Conservation (phyloP, 2,113 vertebrate genomes). For the Phylloscopus trochiloides region DNA sequence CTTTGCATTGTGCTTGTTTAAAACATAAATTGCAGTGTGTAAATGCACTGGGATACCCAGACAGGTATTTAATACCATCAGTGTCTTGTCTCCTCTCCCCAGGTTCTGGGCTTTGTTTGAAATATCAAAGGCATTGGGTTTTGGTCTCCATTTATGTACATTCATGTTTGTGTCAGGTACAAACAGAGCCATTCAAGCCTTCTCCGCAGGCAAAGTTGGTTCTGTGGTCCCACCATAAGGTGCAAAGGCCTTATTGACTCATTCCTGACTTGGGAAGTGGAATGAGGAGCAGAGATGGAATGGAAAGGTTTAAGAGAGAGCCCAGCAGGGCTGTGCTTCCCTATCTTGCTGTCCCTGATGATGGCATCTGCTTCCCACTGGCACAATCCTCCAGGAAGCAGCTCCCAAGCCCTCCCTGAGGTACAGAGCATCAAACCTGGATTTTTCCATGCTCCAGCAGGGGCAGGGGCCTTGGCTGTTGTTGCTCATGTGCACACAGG, state of each 20-base stretch:
- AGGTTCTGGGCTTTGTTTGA: neutral
- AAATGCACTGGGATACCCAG: neutral
- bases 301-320: neutral
- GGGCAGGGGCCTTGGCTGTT: neutral
- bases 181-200: neutral
- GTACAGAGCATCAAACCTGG: neutral
- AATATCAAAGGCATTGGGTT: neutral
- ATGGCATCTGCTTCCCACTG: neutral
- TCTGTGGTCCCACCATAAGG: neutral
- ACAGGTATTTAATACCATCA: neutral
- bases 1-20: neutral
- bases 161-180: neutral
- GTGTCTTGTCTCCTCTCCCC: neutral
- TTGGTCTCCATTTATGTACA: neutral
- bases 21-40: neutral
- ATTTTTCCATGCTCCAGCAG: neutral
- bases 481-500: neutral
- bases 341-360: neutral
- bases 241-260: neutral
- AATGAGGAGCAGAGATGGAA: neutral
- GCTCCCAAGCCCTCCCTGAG: neutral
- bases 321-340: neutral
- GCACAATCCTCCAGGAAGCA: neutral
- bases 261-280: neutral
- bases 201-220: fast-evolving